phyloP scores from a whole-genome alignment of 1,140 invertebrate species.

The Drosophila ficusphila region DNA sequence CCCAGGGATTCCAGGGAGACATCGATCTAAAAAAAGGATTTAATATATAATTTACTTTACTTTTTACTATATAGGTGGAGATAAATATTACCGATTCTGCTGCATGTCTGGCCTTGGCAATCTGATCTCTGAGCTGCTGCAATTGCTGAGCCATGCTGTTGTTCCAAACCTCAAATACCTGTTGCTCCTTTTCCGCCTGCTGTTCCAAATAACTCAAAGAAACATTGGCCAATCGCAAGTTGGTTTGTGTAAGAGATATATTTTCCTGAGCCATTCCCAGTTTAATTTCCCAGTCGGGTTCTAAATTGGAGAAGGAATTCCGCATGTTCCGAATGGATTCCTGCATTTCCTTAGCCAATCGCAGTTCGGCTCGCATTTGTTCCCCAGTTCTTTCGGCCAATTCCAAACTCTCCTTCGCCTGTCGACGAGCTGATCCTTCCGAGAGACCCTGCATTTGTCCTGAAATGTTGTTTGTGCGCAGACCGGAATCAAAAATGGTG shows the following conservation, averaged over 20 bases:
- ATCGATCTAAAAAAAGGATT: constrained; percentile 88
- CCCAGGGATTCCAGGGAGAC: constrained; percentile 89
- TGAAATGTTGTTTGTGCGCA: constrained; percentile 86
- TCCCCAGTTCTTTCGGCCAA: constrained; percentile 84
- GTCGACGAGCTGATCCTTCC: constrained; percentile 57
- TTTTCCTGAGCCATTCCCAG: constrained; percentile 82
- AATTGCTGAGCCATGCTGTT: constrained; percentile 87
- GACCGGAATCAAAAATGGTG: constrained; percentile 85
- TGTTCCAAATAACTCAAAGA: constrained; percentile 85
- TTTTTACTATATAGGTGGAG: too few relatives aligned
- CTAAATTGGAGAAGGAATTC: constrained; percentile 85
- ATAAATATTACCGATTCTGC: constrained; percentile 91
- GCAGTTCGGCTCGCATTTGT: constrained; percentile 85
- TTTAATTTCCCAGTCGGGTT: constrained; percentile 86
- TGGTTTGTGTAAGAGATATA: constrained; percentile 75
- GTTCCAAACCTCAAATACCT: constrained; percentile 87
- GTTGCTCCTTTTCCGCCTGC: constrained; percentile 85
- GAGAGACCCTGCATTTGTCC: constrained; percentile 53
- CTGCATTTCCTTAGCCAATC: constrained; percentile 85
- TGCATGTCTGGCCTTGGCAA: constrained; percentile 91
- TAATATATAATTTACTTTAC: too few relatives aligned
- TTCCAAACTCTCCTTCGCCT: constrained; percentile 84
- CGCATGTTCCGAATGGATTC: constrained; percentile 85
- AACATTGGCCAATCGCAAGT: constrained; percentile 84
- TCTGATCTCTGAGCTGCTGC: constrained; percentile 89